Evolutionary conservation across 2,888 invertebrate species (phyloP).

Genomic region (Eupithecia vulgata): DNA sequence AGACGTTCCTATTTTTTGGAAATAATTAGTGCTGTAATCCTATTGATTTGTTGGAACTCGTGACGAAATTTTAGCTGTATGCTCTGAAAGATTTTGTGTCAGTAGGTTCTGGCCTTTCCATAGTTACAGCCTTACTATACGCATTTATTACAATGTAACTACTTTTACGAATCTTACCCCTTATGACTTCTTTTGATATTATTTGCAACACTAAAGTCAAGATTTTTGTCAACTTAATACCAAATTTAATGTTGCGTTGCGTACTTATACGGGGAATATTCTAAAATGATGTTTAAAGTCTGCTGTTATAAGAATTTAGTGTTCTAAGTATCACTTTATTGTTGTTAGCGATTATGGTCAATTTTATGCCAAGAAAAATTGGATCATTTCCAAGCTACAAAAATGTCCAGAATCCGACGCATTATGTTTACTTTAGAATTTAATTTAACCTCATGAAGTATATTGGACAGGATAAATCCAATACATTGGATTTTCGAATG

Average conservation of each 20-base stretch:
- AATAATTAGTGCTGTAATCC: conserved; percentile 32
- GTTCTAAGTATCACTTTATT: not conserved
- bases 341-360: not conserved
- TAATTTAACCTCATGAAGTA: conserved; percentile 1
- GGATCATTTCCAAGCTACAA: not conserved
- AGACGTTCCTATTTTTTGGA: conserved; percentile 44
- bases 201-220: not conserved
- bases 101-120: conserved; percentile 18
- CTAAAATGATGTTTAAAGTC: not conserved
- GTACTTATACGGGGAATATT: not conserved
- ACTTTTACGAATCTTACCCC: conserved; percentile 9
- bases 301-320: conserved; percentile 4
- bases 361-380: not conserved
- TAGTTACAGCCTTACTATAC: conserved; percentile 22
- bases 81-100: not conserved
- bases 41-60: conserved; percentile 35
- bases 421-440: not conserved
- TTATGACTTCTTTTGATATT: not conserved
- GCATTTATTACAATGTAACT: conserved; percentile 33
- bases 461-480: conserved; percentile 9
- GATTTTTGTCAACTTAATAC: not conserved
- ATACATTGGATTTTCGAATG: conserved; percentile 23
- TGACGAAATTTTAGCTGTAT: conserved; percentile 5
- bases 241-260: not conserved
- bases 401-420: not conserved